Evolutionary conservation across 2,113 vertebrate species (phyloP), one percentile per base, ranked within the genome.

Genomic region (Phyllopteryx taeniolatus): DNA sequence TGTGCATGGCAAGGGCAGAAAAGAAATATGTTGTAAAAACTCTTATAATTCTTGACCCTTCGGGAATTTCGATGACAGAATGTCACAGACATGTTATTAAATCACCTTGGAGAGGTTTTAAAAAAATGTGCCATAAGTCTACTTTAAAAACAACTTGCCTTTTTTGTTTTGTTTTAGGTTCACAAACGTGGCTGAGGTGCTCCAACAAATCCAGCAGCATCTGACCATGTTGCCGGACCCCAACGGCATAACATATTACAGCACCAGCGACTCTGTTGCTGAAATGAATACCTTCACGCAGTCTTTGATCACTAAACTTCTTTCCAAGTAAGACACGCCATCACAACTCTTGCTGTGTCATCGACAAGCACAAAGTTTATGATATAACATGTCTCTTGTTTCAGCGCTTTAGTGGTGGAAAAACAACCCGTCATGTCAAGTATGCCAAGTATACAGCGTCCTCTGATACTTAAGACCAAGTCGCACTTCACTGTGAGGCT

Each of bases 401-500:
- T 76, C 79, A 98, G 97, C 39, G 95, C 96, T 5, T 94, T 98
- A n/a, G 96, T 98, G 80, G 95, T 98, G 49, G 96, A 97, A 87
- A 93, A 94, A 73, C 97, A 98, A 80, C 97, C 97, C 0, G 90
- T 91, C 78, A 96, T 96, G 95, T 91, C 92, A 1, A 95, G 90
- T 1, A 91, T 94, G 51, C 91, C 93, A 8, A 54, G 20, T 10
- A 54, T 54, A 20, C 94, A 95, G 61, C 93, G 94, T 64, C 95
- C 96, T 0, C 79, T 96, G 14, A 91, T 98, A 15, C 72, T 98
- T 56, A 98, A 97, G 89, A 98, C 95, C 0, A 89, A 90, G 5
- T 93, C 95, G 2, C 92, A 93, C 15, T 96, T 98, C 69, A 93
- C 93, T 0, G 93, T 95, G 61, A 94, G 94, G 66, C 76, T 98